These are phyloP conservation scores for Drosophila affinis DNA, from an alignment of 2,888 invertebrate species.

Conservation along the genomic window DNA sequence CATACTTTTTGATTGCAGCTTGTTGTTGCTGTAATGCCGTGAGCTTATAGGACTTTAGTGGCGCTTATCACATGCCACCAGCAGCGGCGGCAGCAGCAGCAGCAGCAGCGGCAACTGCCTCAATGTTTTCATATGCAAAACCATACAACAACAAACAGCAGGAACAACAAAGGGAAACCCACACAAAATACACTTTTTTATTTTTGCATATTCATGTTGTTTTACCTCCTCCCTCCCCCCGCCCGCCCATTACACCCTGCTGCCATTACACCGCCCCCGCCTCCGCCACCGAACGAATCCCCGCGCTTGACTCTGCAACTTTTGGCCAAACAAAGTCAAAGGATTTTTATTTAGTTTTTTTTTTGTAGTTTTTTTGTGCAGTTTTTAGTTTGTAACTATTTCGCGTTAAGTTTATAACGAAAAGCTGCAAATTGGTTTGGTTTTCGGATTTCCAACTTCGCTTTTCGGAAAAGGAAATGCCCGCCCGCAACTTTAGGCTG, in stretches of 20 bases:
- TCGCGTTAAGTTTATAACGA: conserved; percentile 36
- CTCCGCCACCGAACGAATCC: no score
- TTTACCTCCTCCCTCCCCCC: neutral
- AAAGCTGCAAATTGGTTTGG: conserved; percentile 72
- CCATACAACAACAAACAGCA: conserved; percentile 18
- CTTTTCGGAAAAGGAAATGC: neutral
- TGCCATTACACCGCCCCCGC: no score
- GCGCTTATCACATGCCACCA: conserved; percentile 66
- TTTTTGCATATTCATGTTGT: conserved; percentile 45
- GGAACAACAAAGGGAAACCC: conserved; percentile 23
- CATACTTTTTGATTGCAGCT: conserved; percentile 36
- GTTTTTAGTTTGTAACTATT: conserved; percentile 55
- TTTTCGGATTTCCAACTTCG: conserved; percentile 11
- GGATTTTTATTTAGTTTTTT: conserved; percentile 26
- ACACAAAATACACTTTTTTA: conserved; percentile 26
- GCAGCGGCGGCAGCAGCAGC: conserved; percentile 40
- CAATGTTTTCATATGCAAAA: conserved; percentile 55
- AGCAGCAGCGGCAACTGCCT: conserved; percentile 8
- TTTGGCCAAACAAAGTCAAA: conserved; percentile 37
- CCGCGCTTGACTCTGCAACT: conserved; percentile 2
- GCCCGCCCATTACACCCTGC: no score
- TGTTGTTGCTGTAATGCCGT: conserved; percentile 57
- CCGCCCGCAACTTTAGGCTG: neutral
- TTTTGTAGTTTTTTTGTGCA: no score
- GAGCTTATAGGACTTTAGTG: conserved; percentile 62